A percentile compares a stretch with the other conserved stretches of the same genome.
Evolutionary conservation across 2,888 invertebrate species (phyloP).

Genomic region (Automeris io): DNA sequence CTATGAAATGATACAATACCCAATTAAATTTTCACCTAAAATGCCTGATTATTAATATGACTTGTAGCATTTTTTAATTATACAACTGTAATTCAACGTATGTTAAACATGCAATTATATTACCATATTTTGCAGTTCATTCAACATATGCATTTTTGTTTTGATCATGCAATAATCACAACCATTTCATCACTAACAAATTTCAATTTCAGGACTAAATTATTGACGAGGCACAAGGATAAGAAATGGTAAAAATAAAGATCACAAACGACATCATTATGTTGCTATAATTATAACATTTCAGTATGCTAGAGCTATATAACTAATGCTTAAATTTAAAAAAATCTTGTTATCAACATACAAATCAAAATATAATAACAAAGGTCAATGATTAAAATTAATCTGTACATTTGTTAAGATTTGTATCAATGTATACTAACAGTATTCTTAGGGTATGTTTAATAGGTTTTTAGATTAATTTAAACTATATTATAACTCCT

Average conservation of each 20-base stretch:
- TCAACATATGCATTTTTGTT: conserved; percentile 3
- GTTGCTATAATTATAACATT: conserved; percentile 21
- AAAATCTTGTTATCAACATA: background rate
- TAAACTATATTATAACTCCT: background rate
- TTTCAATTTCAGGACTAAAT: conserved; percentile 89
- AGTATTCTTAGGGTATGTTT: background rate
- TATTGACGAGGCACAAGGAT: conserved; percentile 90
- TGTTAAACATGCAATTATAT: too few species aligned
- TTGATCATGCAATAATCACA: conserved; percentile 30
- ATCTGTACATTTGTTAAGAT: background rate
- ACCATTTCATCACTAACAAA: conserved; percentile 71
- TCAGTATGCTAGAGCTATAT: conserved; percentile 46
- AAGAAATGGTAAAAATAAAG: conserved; percentile 85
- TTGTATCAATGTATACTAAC: background rate
- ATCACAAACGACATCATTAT: conserved; percentile 42
- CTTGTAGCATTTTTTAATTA: too few species aligned
- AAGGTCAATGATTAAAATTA: background rate
- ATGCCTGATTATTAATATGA: too few species aligned
- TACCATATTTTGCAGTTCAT: background rate
- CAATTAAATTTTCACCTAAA: too few species aligned
- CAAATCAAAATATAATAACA: background rate
- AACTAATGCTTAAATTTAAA: conserved; percentile 19
- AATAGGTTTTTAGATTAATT: background rate
- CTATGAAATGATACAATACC: too few species aligned
- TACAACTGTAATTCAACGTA: too few species aligned